Percentiles rank a stretch among this genome's conserved stretches.
These are phyloP conservation scores for Cossypha caffra DNA, from an alignment of 2,797 vertebrate species.

Conservation along the genomic window DNA sequence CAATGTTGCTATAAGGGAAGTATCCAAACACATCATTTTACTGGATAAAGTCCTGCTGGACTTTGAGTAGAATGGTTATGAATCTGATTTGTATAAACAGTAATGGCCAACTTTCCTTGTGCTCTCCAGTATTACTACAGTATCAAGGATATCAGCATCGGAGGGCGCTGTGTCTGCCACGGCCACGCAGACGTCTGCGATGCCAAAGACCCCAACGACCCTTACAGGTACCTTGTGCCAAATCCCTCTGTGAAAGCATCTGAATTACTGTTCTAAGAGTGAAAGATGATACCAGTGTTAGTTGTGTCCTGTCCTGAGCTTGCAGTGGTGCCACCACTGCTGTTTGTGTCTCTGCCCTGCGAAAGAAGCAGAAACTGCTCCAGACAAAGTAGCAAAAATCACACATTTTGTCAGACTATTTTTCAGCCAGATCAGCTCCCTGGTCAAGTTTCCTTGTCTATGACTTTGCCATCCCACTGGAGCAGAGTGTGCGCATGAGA, in stretches of 20 bases:
- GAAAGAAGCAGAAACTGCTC: background rate
- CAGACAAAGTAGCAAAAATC: background rate
- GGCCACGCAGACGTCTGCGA: slow-evolving; percentile 90
- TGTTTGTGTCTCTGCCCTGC: background rate
- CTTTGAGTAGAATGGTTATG: background rate
- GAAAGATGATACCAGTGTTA: background rate
- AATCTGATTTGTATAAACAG: background rate
- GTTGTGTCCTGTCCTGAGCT: background rate
- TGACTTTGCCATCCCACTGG: background rate
- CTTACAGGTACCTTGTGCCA: slow-evolving; percentile 85
- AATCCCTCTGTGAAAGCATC: background rate
- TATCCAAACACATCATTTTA: accelerated
- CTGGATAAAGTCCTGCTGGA: background rate
- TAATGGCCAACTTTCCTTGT: background rate
- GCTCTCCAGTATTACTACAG: slow-evolving; percentile 87
- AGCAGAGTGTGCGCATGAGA: background rate
- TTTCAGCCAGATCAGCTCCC: background rate
- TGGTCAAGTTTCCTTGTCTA: background rate
- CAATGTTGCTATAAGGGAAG: background rate
- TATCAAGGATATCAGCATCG: slow-evolving; percentile 91
- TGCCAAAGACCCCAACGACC: slow-evolving; percentile 87
- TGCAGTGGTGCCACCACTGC: accelerated
- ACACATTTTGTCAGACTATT: background rate
- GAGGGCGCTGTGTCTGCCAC: slow-evolving; percentile 86
- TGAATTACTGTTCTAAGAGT: background rate